phyloP scores from a whole-genome alignment of 2,113 vertebrate genomes.

The Guaruba guarouba region DNA sequence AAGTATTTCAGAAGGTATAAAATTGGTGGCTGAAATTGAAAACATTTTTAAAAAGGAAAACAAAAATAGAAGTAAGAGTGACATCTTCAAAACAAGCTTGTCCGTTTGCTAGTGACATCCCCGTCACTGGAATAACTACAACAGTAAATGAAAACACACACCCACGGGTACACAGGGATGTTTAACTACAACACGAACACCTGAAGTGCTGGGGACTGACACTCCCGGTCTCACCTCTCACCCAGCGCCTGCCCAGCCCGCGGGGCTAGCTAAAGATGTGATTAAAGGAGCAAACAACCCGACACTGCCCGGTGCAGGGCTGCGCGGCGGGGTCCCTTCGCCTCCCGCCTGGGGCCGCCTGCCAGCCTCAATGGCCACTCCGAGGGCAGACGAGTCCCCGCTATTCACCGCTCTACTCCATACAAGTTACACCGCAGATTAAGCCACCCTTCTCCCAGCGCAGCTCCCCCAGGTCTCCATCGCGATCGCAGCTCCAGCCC shows the following conservation, averaged over 20 bases:
- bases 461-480: background rate
- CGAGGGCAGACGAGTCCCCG: background rate
- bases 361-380: background rate
- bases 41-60: background rate
- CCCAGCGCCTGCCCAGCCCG: background rate
- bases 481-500: background rate
- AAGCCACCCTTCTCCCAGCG: background rate
- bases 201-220: background rate
- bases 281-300: background rate
- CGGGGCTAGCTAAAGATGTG: fast-evolving
- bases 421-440: background rate
- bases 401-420: background rate
- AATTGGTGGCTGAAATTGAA: background rate
- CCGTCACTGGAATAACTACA: fast-evolving
- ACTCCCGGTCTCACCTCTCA: background rate
- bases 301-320: background rate
- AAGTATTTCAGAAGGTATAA: background rate
- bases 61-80: fast-evolving
- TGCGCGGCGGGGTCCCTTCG: background rate
- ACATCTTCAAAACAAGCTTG: background rate
- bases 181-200: background rate
- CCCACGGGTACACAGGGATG: fast-evolving
- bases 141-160: background rate
- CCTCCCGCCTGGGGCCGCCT: background rate
- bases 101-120: background rate